Evolutionary conservation across 1,140 invertebrate species (phyloP), one percentile per base, ranked within the genome.

Genomic region (Caerostris darwini): DNA sequence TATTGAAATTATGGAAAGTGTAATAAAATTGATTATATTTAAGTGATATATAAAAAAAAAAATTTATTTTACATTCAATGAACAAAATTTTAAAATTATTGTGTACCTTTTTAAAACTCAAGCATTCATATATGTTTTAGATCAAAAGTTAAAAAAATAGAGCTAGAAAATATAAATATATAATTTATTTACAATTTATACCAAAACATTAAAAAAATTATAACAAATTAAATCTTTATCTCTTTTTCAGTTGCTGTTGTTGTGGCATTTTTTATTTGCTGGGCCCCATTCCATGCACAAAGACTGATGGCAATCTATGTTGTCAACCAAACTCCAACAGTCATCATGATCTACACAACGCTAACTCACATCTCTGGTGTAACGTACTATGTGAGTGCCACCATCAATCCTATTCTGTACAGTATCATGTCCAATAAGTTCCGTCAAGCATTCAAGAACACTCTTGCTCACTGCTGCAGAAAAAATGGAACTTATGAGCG

Each of bases 221-320:
- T 34, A 50, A 53, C 34, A 77, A 59, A 85, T 57, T 34, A 85
- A 54, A 19, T 57, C n/a, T 71, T 94, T 92, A 59, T 95, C 95
- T 91, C 94, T 86, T 92, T 95, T 93, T 59, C 96, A 99, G 98
- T 99, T 95, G 98, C 98, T 64, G 98, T 99, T 2, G 98, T 99
- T 0, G 97, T 98, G 3, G 98, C 98, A 1, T 99, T 99, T 96
- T 99, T 99, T 96, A 97, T 99, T 14, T 99, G 98, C 96, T 99
- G 98, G 98, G 98, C 98, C 3, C 98, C 98, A 4, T 99, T 99
- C 96, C 98, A 99, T 95, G 97, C 98, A 0, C 98, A 99, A 96
- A 96, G 98, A 34, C 96, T 99, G 34, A 96, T 98, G 95, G 94
- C 94, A 58, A 94, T 94, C 50, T 94, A 93, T 50, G 91, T 95